Evolutionary conservation across 2,888 invertebrate species (phyloP).

Genomic region (Stramonita haemastoma): DNA sequence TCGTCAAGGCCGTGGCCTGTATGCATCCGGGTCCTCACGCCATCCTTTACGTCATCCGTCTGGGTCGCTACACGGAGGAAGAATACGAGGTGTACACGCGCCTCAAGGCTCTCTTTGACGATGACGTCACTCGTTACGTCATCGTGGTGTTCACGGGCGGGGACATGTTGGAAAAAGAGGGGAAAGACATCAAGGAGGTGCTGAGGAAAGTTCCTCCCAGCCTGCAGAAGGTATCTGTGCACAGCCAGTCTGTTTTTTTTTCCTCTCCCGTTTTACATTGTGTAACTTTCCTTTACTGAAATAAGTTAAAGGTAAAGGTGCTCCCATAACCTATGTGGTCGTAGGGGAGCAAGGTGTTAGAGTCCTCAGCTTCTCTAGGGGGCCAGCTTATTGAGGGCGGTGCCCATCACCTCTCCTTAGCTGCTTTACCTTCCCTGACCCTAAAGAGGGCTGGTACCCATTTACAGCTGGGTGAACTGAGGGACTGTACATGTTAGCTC

Average conservation of each 20-base stretch:
- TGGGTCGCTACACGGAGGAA: slow-evolving; percentile 19
- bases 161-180: neutral
- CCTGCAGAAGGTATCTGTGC: neutral
- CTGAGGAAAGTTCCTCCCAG: neutral
- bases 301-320: too few relatives aligned
- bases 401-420: too few relatives aligned
- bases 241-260: too few relatives aligned
- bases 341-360: neutral
- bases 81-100: slow-evolving; percentile 7
- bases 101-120: slow-evolving; percentile 30
- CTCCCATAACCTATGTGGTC: too few relatives aligned
- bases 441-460: too few relatives aligned
- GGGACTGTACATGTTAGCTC: neutral
- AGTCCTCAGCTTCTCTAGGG: too few relatives aligned
- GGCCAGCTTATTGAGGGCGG: too few relatives aligned
- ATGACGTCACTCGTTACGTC: neutral
- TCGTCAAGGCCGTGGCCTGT: slow-evolving; percentile 27
- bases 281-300: too few relatives aligned
- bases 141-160: slow-evolving; percentile 4
- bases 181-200: neutral
- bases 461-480: too few relatives aligned
- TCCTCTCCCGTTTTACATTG: too few relatives aligned
- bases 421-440: too few relatives aligned
- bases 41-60: slow-evolving; percentile 15
- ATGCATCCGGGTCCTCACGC: slow-evolving; percentile 34